These are phyloP conservation scores for Trisateles emortualis DNA, from an alignment of 2,888 invertebrate species.

Conservation along the genomic window DNA sequence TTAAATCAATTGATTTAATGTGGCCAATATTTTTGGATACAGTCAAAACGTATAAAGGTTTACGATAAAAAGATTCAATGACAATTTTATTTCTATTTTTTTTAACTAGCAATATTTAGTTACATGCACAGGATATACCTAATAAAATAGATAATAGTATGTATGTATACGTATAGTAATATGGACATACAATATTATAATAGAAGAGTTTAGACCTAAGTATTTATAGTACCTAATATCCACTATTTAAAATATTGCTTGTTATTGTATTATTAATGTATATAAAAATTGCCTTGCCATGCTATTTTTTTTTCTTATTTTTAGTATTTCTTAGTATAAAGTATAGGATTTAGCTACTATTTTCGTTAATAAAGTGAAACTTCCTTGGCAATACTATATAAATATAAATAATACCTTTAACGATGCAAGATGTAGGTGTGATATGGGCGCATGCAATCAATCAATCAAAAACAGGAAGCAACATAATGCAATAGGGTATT, in stretches of 20 bases:
- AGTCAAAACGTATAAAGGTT: not conserved
- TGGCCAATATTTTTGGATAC: not conserved
- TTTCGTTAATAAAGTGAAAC: too few species aligned
- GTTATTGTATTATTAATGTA: not conserved
- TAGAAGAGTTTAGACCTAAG: not conserved
- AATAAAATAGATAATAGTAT: not conserved
- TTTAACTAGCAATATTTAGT: not conserved
- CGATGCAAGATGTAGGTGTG: too few species aligned
- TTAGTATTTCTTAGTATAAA: not conserved
- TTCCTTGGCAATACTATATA: too few species aligned
- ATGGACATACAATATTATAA: not conserved
- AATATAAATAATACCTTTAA: too few species aligned
- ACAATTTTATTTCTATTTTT: not conserved
- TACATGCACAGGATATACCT: not conserved
- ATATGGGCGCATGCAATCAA: too few species aligned
- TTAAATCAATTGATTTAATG: not conserved
- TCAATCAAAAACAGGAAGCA: too few species aligned
- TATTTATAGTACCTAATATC: not conserved
- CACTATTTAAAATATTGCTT: slow-evolving; percentile 9
- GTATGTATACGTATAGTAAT: not conserved
- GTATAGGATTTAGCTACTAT: too few species aligned
- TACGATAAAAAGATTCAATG: not conserved
- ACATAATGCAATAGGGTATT: too few species aligned
- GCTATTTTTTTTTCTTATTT: not conserved
- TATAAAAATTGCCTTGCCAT: not conserved